Evolutionary conservation across 1,140 invertebrate species (phyloP), one percentile per base, ranked within the genome.

Genomic region (Scaptomyza pallida): DNA sequence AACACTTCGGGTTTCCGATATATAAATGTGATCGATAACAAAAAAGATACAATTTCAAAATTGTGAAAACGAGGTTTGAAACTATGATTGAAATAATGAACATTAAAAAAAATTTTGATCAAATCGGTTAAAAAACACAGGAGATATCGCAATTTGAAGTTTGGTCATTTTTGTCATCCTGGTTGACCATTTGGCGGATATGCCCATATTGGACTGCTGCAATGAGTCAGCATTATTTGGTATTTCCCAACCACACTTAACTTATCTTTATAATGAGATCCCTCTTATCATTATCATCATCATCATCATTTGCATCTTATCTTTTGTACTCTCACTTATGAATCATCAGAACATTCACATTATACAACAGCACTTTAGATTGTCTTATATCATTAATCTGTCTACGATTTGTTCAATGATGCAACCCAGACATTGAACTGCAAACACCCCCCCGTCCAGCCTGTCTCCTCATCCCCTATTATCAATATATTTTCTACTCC

Each of bases 301-400:
- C 21, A 65, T 64, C 52, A 65, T 26, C 19, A 55, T 57, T 71
- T 65, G 68, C 61, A 71, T 65, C 19, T 61, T 68, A 60, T 60
- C 47, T 44, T 44, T 59, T 17, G n/a, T 19, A 52, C 45, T 67
- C 45, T 13, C 23, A 59, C 41, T 50, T 50, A 51, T 67, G 63
- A 59, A 67, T 67, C 55, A 67, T 21, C 30, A 10, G 12, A 23
- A 16, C 33, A 61, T 12, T 40, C 37, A 2, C 9, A n/a, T 17
- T 19, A 17, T 37, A 21, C 3, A 30, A 23, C 21, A 64, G 19
- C 21, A 33, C 65, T 52, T 52, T 16, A 54, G 48, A 23, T 21
- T 15, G 9, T 4, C 68, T 65, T 71, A 65, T 65, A 65, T 65
- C 52, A 59, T 65, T 45, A 30, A 56, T 55, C 51, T 44, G 60